Evolutionary conservation across 2,113 vertebrate genomes (phyloP).

Genomic region (Anseranas semipalmata): DNA sequence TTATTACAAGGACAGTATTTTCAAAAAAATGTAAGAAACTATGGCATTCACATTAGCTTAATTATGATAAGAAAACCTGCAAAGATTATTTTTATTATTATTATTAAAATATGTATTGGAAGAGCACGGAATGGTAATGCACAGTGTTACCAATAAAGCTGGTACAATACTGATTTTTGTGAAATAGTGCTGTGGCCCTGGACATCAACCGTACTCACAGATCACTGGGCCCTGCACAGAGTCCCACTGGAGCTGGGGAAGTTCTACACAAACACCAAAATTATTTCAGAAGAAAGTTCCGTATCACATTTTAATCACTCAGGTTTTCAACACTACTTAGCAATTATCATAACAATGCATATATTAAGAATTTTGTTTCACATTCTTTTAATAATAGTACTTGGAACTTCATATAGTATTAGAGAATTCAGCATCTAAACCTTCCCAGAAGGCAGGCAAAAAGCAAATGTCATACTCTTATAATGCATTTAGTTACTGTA

Average conservation of each 20-base stretch:
- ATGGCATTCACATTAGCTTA: neutral
- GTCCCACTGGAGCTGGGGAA: neutral
- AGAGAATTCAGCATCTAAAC: constrained; percentile 33
- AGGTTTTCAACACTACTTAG: neutral
- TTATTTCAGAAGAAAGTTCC: neutral
- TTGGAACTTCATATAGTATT: constrained; percentile 4
- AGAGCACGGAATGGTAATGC: neutral
- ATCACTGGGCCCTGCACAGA: neutral
- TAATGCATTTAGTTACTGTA: constrained; percentile 28
- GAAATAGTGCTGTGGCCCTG: neutral
- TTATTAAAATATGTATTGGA: neutral
- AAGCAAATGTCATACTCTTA: constrained; percentile 55
- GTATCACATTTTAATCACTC: neutral
- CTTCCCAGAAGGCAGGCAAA: constrained; percentile 54
- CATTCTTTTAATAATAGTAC: constrained; percentile 39
- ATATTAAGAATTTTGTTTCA: constrained; percentile 34
- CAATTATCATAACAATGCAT: constrained; percentile 26
- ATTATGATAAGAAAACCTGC: neutral
- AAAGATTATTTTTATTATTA: neutral
- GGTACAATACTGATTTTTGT: neutral
- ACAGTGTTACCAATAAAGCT: neutral
- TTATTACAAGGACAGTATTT: constrained; percentile 4
- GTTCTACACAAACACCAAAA: neutral
- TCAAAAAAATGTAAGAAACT: neutral
- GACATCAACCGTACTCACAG: neutral